These are phyloP conservation scores for Octodonta nipae DNA, from an alignment of 2,888 invertebrate species.

Conservation along the genomic window DNA sequence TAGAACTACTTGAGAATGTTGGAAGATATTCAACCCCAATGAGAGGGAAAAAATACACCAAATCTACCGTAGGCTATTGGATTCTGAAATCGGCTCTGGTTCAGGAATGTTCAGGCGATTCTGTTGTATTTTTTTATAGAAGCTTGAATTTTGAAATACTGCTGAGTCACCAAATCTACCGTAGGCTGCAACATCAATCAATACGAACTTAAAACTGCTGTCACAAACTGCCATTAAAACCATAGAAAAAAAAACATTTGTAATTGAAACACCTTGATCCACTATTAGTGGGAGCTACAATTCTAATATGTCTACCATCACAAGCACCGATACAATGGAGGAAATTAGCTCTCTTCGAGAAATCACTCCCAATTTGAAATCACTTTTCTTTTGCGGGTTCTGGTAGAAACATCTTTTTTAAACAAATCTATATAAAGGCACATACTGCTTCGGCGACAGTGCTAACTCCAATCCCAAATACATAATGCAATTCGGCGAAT, in stretches of 20 bases:
- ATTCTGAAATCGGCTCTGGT: too few species aligned
- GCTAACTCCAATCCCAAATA: background rate
- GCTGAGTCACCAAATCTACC: background rate
- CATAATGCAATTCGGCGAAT: background rate
- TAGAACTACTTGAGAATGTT: too few species aligned
- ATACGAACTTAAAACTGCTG: background rate
- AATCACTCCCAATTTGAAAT: background rate
- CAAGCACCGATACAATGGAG: background rate
- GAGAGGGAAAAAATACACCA: too few species aligned
- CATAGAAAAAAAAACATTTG: background rate
- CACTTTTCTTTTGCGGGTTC: background rate
- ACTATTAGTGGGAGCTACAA: background rate
- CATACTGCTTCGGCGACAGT: background rate
- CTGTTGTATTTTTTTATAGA: background rate
- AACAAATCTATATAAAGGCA: background rate
- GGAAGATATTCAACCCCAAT: too few species aligned
- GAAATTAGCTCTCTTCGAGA: background rate
- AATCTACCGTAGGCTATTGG: too few species aligned
- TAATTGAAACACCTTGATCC: background rate
- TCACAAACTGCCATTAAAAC: background rate
- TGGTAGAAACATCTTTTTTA: background rate
- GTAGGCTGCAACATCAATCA: conserved; percentile 1
- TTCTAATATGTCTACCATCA: background rate
- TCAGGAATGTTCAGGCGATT: background rate
- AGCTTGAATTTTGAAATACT: background rate